Evolutionary conservation across 2,888 invertebrate species (phyloP), one percentile per base, ranked within the genome.

Genomic region (Celastrina argiolus): DNA sequence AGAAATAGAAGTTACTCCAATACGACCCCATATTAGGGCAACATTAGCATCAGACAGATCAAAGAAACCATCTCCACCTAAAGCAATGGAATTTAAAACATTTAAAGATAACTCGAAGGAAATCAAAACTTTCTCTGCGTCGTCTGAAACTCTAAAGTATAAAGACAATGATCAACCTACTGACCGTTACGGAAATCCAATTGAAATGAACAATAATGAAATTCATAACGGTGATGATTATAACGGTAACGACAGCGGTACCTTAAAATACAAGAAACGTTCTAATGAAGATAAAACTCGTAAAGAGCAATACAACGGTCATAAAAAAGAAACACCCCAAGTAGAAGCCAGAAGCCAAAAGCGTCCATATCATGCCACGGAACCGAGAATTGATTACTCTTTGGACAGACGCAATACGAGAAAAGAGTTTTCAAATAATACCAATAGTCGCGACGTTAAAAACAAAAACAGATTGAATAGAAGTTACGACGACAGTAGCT

Each of bases 31-130:
- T 64, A 83, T 90, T 14, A 83, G 92, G 36, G 85, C 88, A 7
- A 90, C 88, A 18, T 69, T 89, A 45, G 81, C 87, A 66, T 81
- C 87, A 28, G 92, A 92, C 68, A 89, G 89, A 72, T 75, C 80
- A 45, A 91, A 90, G 75, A 88, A 81, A 68, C 72, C 82, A 16
- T 80, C 88, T 2, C 87, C 84, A 65, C 85, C 89, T 28, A 82
- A 88, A 10, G 89, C 90, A 78, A 88, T 91, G 89, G 91, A 91
- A 74, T 92, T 92, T 45, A 92, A 91, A 80, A 92, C 92, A 1
- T 92, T 92, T 67, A 92, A 92, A 78, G 91, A 92, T 67, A 88
- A 78, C 69, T 86, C 90, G 45, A 91, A 91, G 74, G 92, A 92
- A 77, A 80, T 92, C 1, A 89, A 92, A 80, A 82, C 88, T 59